These are phyloP conservation scores for Drosophila putrida DNA, from an alignment of 2,888 invertebrate genomes.

Conservation along the genomic window DNA sequence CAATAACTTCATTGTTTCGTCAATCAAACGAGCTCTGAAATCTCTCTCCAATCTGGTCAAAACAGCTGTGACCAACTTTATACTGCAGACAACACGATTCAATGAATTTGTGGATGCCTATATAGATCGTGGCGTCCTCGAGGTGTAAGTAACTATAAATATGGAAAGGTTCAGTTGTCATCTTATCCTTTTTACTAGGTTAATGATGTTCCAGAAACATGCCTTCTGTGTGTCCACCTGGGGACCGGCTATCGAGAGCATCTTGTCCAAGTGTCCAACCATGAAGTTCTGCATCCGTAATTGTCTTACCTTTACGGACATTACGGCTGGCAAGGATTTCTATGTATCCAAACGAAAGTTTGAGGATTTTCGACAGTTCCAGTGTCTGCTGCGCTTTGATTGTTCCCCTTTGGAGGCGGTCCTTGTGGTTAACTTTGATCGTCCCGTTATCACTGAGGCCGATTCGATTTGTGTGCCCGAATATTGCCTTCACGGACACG, in stretches of 20 bases:
- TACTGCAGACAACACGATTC: slow-evolving; percentile 81
- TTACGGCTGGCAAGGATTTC: slow-evolving; percentile 85
- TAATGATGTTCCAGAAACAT: slow-evolving; percentile 77
- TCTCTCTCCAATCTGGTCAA: slow-evolving; percentile 78
- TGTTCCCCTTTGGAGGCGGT: slow-evolving; percentile 80
- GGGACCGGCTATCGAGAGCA: slow-evolving; percentile 88
- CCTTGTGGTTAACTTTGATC: slow-evolving; percentile 80
- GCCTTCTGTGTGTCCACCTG: slow-evolving; percentile 86
- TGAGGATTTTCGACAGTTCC: slow-evolving; percentile 74
- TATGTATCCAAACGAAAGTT: slow-evolving; percentile 77
- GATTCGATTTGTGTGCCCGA: slow-evolving; percentile 63
- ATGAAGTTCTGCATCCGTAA: slow-evolving; percentile 89
- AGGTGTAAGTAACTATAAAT: slow-evolving; percentile 68
- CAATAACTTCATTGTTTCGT: slow-evolving; percentile 60
- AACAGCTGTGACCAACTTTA: slow-evolving; percentile 81
- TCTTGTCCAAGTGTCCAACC: slow-evolving; percentile 87
- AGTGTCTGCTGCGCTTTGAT: slow-evolving; percentile 70
- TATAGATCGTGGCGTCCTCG: slow-evolving; percentile 76
- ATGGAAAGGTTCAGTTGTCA: not conserved
- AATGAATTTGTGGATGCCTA: slow-evolving; percentile 73
- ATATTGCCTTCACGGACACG: slow-evolving; percentile 26
- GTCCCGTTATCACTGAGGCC: slow-evolving; percentile 21
- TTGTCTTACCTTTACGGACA: slow-evolving; percentile 87
- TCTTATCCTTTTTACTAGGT: slow-evolving; percentile 37
- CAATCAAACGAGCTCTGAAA: slow-evolving; percentile 76